phyloP scores from a whole-genome alignment of 2,113 vertebrate genomes.

The Phalacrocorax brasilianus region DNA sequence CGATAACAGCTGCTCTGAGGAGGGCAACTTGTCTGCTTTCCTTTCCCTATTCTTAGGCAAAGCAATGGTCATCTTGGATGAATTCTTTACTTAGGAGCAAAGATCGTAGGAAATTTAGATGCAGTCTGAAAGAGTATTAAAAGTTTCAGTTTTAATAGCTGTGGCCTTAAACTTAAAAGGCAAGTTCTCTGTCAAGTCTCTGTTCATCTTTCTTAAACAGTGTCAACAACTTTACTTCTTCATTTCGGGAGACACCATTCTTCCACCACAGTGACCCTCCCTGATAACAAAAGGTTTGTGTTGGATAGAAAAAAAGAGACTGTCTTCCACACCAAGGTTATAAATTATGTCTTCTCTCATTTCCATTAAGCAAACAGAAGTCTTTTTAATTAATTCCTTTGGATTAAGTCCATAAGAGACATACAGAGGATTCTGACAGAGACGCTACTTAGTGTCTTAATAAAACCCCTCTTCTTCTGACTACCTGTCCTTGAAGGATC shows the following conservation, averaged over 20 bases:
- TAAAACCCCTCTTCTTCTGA: neutral
- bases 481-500: neutral
- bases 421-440: neutral
- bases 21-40: neutral
- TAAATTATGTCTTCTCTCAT: neutral
- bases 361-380: constrained; percentile 18
- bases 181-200: neutral
- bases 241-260: neutral
- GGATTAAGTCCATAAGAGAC: neutral
- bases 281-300: neutral
- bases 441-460: neutral
- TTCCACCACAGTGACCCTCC: neutral
- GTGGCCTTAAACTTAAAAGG: neutral
- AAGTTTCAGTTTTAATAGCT: neutral
- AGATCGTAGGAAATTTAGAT: neutral
- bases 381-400: constrained; percentile 6
- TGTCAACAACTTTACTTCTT: neutral
- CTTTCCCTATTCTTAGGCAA: neutral
- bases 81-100: neutral
- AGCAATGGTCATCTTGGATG: neutral
- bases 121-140: neutral
- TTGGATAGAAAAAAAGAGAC: neutral
- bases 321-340: neutral
- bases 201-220: neutral
- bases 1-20: neutral